phyloP scores from a whole-genome alignment of 2,888 invertebrate species.

The Xiphydria camelus region DNA sequence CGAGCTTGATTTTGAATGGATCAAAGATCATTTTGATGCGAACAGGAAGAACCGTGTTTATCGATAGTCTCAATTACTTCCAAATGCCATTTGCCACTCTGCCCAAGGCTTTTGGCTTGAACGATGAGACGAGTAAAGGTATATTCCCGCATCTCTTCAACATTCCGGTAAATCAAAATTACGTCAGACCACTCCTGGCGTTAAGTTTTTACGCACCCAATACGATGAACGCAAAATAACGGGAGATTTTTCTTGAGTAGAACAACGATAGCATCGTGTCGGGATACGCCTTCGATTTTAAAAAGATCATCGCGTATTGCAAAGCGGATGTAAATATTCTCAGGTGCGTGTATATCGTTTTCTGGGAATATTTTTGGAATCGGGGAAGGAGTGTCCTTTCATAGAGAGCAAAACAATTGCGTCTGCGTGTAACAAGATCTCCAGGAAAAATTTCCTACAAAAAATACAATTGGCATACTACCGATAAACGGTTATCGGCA shows the following conservation, averaged over 20 bases:
- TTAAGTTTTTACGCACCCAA: constrained; percentile 26
- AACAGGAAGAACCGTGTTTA: constrained; percentile 22
- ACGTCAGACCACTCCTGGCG: constrained; percentile 27
- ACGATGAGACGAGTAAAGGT: too few relatives aligned
- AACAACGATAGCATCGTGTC: too few relatives aligned
- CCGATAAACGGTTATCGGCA: too few relatives aligned
- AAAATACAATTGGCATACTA: too few relatives aligned
- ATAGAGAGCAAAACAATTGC: constrained; percentile 26
- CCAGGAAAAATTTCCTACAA: too few relatives aligned
- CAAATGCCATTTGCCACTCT: constrained; percentile 31
- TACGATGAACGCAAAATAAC: constrained; percentile 17
- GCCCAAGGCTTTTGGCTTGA: too few relatives aligned
- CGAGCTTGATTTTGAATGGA: constrained; percentile 27
- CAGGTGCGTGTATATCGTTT: constrained; percentile 32
- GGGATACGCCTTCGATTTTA: constrained; percentile 32
- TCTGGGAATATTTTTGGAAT: constrained; percentile 27
- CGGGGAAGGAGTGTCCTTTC: constrained; percentile 34
- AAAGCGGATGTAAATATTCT: constrained; percentile 33
- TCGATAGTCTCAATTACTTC: constrained; percentile 36
- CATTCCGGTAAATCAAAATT: constrained; percentile 27
- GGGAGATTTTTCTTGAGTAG: constrained; percentile 32
- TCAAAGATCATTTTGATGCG: constrained; percentile 24
- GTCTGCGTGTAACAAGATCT: too few relatives aligned
- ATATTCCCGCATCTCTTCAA: constrained; percentile 37
- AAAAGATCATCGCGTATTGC: constrained; percentile 30